Percentiles rank a stretch among this genome's conserved stretches.
These are phyloP conservation scores for Euwallacea similis DNA, from an alignment of 1,140 invertebrate species.

Conservation along the genomic window DNA sequence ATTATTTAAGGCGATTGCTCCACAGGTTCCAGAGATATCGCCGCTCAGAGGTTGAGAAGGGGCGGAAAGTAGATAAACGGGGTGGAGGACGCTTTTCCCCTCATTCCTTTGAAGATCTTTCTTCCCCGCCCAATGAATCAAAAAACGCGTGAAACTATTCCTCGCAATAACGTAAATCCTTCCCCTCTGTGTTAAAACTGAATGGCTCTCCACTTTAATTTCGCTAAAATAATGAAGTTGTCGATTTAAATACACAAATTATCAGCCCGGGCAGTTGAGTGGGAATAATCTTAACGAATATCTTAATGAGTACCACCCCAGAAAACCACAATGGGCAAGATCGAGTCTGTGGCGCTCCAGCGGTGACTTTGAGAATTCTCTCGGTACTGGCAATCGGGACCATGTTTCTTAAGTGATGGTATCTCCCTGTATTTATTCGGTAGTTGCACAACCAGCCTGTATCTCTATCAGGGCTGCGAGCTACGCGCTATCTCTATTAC, in stretches of 20 bases:
- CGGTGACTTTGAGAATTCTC: slow-evolving; percentile 41
- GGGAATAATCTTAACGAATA: slow-evolving; percentile 20
- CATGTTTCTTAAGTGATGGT: slow-evolving; percentile 45
- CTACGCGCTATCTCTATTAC: slow-evolving; percentile 50
- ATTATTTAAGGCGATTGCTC: no score
- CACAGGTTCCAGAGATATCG: no score
- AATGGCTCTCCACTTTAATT: no score
- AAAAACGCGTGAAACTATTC: no score
- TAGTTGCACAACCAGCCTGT: slow-evolving; percentile 46
- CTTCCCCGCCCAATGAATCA: no score
- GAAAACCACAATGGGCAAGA: slow-evolving; percentile 33
- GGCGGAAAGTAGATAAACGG: no score
- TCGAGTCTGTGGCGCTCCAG: slow-evolving; percentile 25
- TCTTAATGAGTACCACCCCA: slow-evolving; percentile 38
- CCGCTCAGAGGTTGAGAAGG: no score
- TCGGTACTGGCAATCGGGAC: slow-evolving; percentile 45
- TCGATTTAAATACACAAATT: not conserved
- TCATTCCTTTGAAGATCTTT: no score
- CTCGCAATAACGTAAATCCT: no score
- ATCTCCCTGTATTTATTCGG: slow-evolving; percentile 50
- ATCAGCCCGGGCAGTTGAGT: not conserved
- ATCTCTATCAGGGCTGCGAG: slow-evolving; percentile 46
- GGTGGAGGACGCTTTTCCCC: no score
- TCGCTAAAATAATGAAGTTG: slow-evolving; percentile 10
- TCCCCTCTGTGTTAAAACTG: no score